A percentile compares a stretch with the other conserved stretches of the same genome.
phyloP scores from a whole-genome alignment of 2,888 invertebrate genomes.

The Sylvicola cinctus region DNA sequence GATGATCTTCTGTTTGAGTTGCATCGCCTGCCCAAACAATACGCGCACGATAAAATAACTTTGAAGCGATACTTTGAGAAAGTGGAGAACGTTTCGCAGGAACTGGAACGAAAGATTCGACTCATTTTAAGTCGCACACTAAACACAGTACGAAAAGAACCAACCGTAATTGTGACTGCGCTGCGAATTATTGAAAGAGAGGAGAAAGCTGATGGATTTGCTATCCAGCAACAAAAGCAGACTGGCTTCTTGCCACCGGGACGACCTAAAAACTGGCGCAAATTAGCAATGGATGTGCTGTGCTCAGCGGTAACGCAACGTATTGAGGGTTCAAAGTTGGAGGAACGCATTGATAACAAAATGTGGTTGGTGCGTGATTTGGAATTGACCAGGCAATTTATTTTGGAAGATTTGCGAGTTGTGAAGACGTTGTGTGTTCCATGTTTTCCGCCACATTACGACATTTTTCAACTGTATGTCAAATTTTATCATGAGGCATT shows the following conservation, averaged over 20 bases:
- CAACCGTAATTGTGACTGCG: slow-evolving; percentile 88
- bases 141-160: slow-evolving; percentile 86
- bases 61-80: slow-evolving; percentile 91
- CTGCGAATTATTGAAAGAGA: slow-evolving; percentile 91
- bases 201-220: slow-evolving; percentile 82
- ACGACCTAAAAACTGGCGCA: slow-evolving; percentile 79
- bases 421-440: slow-evolving; percentile 78
- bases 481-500: slow-evolving; percentile 84
- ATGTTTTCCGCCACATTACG: slow-evolving; percentile 88
- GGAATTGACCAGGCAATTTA: slow-evolving; percentile 68
- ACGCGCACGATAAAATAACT: slow-evolving; percentile 75
- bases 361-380: slow-evolving; percentile 91
- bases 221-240: slow-evolving; percentile 51
- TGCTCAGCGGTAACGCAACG: slow-evolving; percentile 60
- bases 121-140: slow-evolving; percentile 75
- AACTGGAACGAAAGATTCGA: slow-evolving; percentile 79
- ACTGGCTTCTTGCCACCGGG: slow-evolving; percentile 87
- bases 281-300: slow-evolving; percentile 64
- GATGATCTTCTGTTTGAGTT: slow-evolving; percentile 90
- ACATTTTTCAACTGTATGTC: slow-evolving; percentile 80
- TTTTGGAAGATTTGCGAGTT: slow-evolving; percentile 77
- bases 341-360: slow-evolving; percentile 76
- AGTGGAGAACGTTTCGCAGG: slow-evolving; percentile 73
- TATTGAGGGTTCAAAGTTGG: slow-evolving; percentile 88
- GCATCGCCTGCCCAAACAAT: slow-evolving; percentile 81